These are phyloP conservation scores for Mycetomoellerius zeteki DNA, from an alignment of 1,140 invertebrate genomes.

Conservation along the genomic window DNA sequence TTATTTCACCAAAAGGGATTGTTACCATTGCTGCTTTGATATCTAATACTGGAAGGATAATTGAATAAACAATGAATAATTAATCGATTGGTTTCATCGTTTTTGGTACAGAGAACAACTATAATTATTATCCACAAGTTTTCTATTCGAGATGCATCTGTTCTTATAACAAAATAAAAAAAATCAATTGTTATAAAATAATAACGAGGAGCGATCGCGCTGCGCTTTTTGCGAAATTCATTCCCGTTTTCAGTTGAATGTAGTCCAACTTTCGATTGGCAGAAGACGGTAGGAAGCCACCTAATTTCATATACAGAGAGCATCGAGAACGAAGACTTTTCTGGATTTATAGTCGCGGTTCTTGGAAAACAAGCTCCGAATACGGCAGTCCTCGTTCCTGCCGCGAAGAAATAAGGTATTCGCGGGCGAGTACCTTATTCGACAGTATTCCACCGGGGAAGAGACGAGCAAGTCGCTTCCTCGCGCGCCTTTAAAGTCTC, in stretches of 20 bases:
- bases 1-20: too few relatives aligned
- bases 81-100: neutral
- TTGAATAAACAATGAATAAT: neutral
- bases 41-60: neutral
- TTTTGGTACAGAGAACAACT: neutral
- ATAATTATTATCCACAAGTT: neutral
- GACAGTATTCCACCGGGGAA: constrained; percentile 19
- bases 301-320: constrained; percentile 57
- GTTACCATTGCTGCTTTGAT: too few relatives aligned
- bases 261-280: neutral
- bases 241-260: constrained; percentile 10
- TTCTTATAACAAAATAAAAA: neutral
- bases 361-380: constrained; percentile 3
- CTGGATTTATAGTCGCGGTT: constrained; percentile 23
- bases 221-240: neutral
- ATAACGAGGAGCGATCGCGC: neutral
- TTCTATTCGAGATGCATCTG: neutral
- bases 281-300: neutral
- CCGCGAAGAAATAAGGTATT: constrained; percentile 33
- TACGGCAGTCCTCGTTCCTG: constrained; percentile 3
- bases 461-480: constrained; percentile 60
- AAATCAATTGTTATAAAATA: neutral
- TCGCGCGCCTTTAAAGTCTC: constrained; percentile 74
- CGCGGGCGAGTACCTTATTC: constrained; percentile 67
- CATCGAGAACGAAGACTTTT: constrained; percentile 37